phyloP scores from a whole-genome alignment of 2,113 vertebrate species.

The Rhinichthys klamathensis region DNA sequence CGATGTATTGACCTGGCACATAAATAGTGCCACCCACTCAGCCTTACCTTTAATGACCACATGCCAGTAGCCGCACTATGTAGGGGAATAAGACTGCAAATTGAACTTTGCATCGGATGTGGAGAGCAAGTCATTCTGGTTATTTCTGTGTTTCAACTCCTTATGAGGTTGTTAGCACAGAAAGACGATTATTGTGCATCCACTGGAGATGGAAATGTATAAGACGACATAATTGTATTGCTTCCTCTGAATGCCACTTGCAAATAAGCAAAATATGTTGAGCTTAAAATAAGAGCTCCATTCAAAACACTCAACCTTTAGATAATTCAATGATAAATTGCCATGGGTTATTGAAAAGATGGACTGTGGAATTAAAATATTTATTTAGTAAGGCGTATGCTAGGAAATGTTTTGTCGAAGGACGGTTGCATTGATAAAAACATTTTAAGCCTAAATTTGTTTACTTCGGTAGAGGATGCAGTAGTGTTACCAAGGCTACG shows the following conservation, averaged over 20 bases:
- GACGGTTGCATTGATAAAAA: constrained; percentile 11
- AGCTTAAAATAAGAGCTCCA: constrained; percentile 4
- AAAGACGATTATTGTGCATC: neutral
- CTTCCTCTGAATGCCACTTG: neutral
- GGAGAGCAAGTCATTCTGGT: neutral
- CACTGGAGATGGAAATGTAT: neutral
- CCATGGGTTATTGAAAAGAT: neutral
- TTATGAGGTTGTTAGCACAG: neutral
- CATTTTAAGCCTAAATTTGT: constrained; percentile 29
- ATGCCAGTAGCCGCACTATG: neutral
- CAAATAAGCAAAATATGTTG: neutral
- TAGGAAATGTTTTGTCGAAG: constrained; percentile 11
- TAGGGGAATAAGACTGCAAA: constrained; percentile 12
- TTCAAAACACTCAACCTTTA: constrained; percentile 10
- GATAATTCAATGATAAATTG: neutral
- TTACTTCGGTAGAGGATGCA: constrained; percentile 17
- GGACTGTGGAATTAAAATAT: neutral
- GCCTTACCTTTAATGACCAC: constrained; percentile 35
- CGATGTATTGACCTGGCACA: constrained; percentile 26
- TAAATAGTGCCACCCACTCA: constrained; percentile 32
- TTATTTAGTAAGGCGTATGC: neutral
- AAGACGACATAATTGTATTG: neutral
- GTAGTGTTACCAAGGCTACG: constrained; percentile 5
- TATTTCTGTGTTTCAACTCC: neutral
- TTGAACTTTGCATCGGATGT: constrained; percentile 22